Evolutionary conservation across 2,888 invertebrate genomes (phyloP).

Genomic region (Nemurella pictetii): DNA sequence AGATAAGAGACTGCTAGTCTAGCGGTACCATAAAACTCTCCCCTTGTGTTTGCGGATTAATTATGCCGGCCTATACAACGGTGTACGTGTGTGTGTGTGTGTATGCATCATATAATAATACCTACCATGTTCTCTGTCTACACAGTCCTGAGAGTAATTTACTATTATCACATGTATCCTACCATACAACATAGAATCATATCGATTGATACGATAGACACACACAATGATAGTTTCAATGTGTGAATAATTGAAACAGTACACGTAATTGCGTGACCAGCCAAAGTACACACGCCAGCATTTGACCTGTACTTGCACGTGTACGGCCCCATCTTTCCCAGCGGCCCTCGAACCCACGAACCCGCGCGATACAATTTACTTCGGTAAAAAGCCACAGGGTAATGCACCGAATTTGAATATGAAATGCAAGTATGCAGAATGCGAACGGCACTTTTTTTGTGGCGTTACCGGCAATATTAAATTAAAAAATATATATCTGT

Average conservation of each 20-base stretch:
- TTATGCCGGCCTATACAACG: conserved; percentile 32
- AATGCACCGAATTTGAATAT: not conserved
- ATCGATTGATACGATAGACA: conserved; percentile 35
- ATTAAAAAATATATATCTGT: not conserved
- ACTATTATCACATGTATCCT: conserved; percentile 20
- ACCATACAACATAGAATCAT: not conserved
- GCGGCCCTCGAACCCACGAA: conserved; percentile 45
- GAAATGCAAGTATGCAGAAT: not conserved
- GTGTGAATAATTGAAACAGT: conserved; percentile 40
- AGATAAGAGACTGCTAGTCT: not conserved
- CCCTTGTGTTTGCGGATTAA: conserved; percentile 40
- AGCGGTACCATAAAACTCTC: not conserved
- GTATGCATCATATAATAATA: not conserved
- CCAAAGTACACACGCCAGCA: conserved; percentile 38
- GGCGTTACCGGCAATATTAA: not conserved
- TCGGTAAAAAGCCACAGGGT: not conserved
- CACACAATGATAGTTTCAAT: conserved; percentile 39
- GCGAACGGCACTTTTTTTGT: too few relatives aligned
- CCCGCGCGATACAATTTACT: too few relatives aligned
- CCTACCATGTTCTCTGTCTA: conserved; percentile 10
- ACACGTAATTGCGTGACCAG: conserved; percentile 41
- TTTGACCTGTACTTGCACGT: conserved; percentile 35
- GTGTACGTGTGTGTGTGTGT: not conserved
- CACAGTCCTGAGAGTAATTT: conserved; percentile 18
- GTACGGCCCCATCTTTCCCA: conserved; percentile 6